phyloP scores from a whole-genome alignment of 2,888 invertebrate species.

The Pemphredon lugubris region DNA sequence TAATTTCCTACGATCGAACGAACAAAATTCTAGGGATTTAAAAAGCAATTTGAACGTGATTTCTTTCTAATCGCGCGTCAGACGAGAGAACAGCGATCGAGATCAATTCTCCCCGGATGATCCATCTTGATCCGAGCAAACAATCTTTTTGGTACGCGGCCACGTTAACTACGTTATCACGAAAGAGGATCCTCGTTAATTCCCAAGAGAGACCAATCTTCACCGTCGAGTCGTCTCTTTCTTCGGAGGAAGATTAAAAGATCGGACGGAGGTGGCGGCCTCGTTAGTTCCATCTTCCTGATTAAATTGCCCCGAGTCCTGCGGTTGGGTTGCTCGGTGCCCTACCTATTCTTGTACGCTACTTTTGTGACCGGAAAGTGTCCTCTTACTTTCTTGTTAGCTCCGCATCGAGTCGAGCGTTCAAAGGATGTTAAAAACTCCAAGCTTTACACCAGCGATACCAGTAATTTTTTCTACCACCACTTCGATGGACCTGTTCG shows the following conservation, averaged over 20 bases:
- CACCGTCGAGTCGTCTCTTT: slow-evolving; percentile 4
- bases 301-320: slow-evolving; percentile 52
- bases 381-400: neutral
- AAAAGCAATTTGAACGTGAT: no score
- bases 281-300: slow-evolving; percentile 54
- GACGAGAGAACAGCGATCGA: neutral
- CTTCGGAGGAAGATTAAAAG: slow-evolving; percentile 34
- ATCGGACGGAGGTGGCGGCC: slow-evolving; percentile 28
- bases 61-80: no score
- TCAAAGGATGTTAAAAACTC: no score
- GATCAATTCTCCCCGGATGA: neutral
- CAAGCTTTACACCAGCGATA: no score
- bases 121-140: slow-evolving; percentile 12
- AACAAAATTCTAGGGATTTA: no score
- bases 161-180: slow-evolving; percentile 14
- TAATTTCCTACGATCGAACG: no score
- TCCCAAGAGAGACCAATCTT: slow-evolving; percentile 12
- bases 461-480: no score
- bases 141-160: neutral
- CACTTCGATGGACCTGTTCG: no score
- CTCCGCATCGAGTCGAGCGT: no score
- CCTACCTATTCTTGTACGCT: neutral
- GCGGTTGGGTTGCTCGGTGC: slow-evolving; percentile 19
- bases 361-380: slow-evolving; percentile 21
- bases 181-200: slow-evolving; percentile 30